A percentile compares a stretch with the other conserved stretches of the same genome.
Conservation (phyloP, 2,888 invertebrate genomes). For the Drosophila villosipedis region DNA sequence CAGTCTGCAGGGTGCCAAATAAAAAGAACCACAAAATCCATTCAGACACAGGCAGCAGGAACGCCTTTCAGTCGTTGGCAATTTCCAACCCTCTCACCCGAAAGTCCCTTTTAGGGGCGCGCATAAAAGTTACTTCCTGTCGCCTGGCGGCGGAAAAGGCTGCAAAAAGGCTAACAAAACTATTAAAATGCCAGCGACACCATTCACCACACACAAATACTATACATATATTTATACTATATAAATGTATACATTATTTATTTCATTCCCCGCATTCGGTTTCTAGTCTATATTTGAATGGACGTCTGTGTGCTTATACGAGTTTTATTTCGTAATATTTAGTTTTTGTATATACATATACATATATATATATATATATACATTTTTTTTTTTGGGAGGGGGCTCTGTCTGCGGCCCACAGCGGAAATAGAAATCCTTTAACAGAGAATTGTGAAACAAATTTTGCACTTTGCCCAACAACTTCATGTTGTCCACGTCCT, state of each 20-base stretch:
- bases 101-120: slow-evolving; percentile 59
- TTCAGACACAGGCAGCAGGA: slow-evolving; percentile 57
- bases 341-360: slow-evolving; percentile 21
- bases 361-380: neutral
- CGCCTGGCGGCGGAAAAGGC: slow-evolving; percentile 46
- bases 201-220: slow-evolving; percentile 16
- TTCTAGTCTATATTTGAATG: slow-evolving; percentile 14
- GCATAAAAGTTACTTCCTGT: slow-evolving; percentile 76
- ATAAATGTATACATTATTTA: slow-evolving; percentile 71
- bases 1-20: slow-evolving; percentile 64
- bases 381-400: neutral
- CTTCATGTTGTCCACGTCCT: slow-evolving; percentile 55
- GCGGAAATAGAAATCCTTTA: slow-evolving; percentile 79
- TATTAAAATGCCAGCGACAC: slow-evolving; percentile 78
- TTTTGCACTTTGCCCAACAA: slow-evolving; percentile 71
- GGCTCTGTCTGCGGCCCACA: slow-evolving; percentile 56
- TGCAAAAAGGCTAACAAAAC: slow-evolving; percentile 73
- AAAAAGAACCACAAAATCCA: slow-evolving; percentile 73
- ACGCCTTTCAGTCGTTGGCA: slow-evolving; percentile 41
- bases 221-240: slow-evolving; percentile 9
- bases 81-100: slow-evolving; percentile 30
- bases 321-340: slow-evolving; percentile 50
- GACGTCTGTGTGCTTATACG: slow-evolving; percentile 45
- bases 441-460: slow-evolving; percentile 73
- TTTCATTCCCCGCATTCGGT: slow-evolving; percentile 27